Evolutionary conservation across 2,797 vertebrate genomes (phyloP), one percentile per base, ranked within the genome.

Genomic region (Leuciscus waleckii): DNA sequence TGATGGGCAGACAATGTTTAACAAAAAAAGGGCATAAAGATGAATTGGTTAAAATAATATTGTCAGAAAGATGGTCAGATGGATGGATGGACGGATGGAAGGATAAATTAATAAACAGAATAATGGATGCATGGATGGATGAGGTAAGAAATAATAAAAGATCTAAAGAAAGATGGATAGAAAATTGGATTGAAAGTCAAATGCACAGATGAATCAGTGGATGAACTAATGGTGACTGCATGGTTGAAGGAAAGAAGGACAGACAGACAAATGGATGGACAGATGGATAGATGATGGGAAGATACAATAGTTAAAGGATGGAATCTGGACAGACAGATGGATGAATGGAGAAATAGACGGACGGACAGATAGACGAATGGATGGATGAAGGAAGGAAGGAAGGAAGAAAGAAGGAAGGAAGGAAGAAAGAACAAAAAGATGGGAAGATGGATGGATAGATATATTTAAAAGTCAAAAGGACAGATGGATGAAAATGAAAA

Each of bases 1-100:
- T 49, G 43, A 68, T 67, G 26, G 26, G n/a, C 4, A 65, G 17
- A 1, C 29, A n/a, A 17, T 41, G 70, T 16, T n/a, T 37, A 7
- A 76, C 23, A 58, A 58, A 49, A 23, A 37, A 37, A 5, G 4
- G 43, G 29, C 23, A 58, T 76, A 19, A 13, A 69, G 1, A 41
- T 69, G 17, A 1, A 7, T 70, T 3, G 56, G 13, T 5, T 17
- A 19, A 26, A 77, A 65, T 32, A 32, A 32, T 26, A 63, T 26
- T n/a, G 5, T 63, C 11, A 63, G 13, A 63, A 63, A 29, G 26
- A 63, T 32, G 49, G 19, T 54, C 0, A 13, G 68, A 14, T 14
- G 8, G 21, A 58, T 9, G 3, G 54, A n/a, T 0, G 9, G 23
- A n/a, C 4, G 8, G 8, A 23, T 3, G 0, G 4, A n/a, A n/a